Conservation (phyloP, 2,113 vertebrate genomes). For the Patagioenas fasciata region DNA sequence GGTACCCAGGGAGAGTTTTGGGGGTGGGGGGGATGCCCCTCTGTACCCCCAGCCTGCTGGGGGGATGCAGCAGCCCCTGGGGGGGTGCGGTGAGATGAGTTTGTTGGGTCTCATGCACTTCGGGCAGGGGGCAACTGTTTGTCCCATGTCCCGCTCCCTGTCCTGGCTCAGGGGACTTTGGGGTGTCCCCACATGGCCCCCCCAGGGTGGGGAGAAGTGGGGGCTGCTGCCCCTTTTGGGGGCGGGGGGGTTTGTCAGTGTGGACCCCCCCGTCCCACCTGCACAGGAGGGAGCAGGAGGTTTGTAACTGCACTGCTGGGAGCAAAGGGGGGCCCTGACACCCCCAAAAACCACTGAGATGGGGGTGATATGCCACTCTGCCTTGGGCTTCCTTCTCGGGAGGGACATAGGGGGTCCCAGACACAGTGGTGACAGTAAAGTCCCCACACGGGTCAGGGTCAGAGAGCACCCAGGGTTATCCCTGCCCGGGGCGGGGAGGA, state of each 20-base stretch:
- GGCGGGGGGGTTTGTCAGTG: no score
- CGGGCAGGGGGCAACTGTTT: neutral
- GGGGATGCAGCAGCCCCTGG: no score
- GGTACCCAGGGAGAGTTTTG: no score
- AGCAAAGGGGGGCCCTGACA: neutral
- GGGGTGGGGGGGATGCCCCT: no score
- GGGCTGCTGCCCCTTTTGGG: neutral
- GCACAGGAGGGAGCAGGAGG: no score
- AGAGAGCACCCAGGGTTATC: neutral
- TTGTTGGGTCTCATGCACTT: no score
- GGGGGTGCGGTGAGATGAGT: no score
- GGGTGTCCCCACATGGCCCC: no score
- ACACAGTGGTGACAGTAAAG: accelerated
- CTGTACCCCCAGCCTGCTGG: no score
- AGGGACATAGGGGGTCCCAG: no score
- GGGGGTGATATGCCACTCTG: neutral
- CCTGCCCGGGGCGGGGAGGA: neutral
- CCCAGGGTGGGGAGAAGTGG: neutral
- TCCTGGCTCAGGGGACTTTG: no score
- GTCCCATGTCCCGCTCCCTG: neutral
- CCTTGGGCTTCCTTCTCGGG: neutral
- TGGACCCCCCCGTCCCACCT: neutral
- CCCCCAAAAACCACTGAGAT: no score
- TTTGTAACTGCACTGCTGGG: neutral
- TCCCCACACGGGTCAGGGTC: neutral